Conservation (phyloP, 2,797 vertebrate genomes). For the Centroberyx gerrardi region DNA sequence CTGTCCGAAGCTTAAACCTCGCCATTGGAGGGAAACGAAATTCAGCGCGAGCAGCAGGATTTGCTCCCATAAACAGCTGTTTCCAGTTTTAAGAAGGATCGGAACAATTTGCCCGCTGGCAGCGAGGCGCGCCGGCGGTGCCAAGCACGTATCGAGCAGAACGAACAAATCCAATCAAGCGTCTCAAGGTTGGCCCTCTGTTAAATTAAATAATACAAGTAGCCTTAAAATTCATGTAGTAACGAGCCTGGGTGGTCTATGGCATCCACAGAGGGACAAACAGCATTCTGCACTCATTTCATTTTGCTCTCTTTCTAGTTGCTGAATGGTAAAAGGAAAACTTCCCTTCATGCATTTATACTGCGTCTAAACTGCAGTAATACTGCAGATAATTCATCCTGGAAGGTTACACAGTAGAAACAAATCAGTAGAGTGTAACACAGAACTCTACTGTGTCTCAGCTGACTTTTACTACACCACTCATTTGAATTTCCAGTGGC, state of each 20-base stretch:
- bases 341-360: too few species aligned
- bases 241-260: slow-evolving; percentile 42
- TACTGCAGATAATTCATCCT: too few species aligned
- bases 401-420: too few species aligned
- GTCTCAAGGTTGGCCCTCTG: slow-evolving; percentile 17
- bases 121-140: slow-evolving; percentile 24
- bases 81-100: slow-evolving; percentile 53
- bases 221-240: slow-evolving; percentile 10
- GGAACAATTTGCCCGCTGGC: slow-evolving; percentile 64
- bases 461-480: too few species aligned
- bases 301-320: too few species aligned
- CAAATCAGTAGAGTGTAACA: too few species aligned
- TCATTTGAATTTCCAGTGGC: too few species aligned
- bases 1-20: slow-evolving; percentile 6
- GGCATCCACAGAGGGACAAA: slow-evolving; percentile 47
- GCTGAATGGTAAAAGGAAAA: too few species aligned
- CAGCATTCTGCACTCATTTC: slow-evolving; percentile 28
- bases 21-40: slow-evolving; percentile 36
- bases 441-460: too few species aligned
- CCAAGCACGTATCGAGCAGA: slow-evolving; percentile 57
- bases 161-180: slow-evolving; percentile 68
- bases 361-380: too few species aligned
- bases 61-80: slow-evolving; percentile 61
- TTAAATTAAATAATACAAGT: slow-evolving; percentile 29
- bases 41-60: slow-evolving; percentile 27